A percentile compares a stretch with the other conserved stretches of the same genome.
Evolutionary conservation across 2,888 invertebrate genomes (phyloP).

Genomic region (Ischnus inquisitorius): DNA sequence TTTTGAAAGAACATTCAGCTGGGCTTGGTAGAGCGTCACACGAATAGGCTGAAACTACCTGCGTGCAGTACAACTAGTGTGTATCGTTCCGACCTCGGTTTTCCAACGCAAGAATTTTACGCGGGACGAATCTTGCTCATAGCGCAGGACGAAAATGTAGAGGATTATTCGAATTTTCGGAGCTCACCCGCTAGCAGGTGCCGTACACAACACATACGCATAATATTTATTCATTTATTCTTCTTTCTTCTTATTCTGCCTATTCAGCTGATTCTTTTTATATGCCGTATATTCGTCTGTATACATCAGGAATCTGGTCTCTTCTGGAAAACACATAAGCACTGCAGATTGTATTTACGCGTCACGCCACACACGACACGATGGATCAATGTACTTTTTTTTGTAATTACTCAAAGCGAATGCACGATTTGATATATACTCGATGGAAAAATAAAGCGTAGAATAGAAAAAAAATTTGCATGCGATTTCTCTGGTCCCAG

Average conservation of each 20-base stretch:
- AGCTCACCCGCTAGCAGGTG: constrained; percentile 42
- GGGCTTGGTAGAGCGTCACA: neutral
- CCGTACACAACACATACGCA: neutral
- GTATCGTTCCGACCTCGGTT: neutral
- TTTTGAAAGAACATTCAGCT: neutral
- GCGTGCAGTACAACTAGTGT: neutral
- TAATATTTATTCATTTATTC: neutral
- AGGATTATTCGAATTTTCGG: constrained; percentile 15
- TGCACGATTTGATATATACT: neutral
- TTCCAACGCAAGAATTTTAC: constrained; percentile 4
- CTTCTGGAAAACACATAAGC: constrained; percentile 66
- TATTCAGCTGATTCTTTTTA: neutral
- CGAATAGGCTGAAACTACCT: neutral
- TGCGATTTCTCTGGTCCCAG: constrained; percentile 10
- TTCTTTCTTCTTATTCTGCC: neutral
- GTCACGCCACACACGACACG: constrained; percentile 48
- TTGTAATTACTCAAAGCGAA: neutral
- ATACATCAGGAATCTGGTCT: constrained; percentile 49
- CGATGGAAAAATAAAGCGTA: neutral
- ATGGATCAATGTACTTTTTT: neutral
- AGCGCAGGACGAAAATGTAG: constrained; percentile 38
- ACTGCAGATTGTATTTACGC: constrained; percentile 39
- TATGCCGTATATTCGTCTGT: constrained; percentile 18
- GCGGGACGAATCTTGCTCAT: constrained; percentile 27
- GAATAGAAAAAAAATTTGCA: neutral